Base-by-base conservation (phyloP, 2,888 invertebrate genomes). In the Spisula solida region DNA sequence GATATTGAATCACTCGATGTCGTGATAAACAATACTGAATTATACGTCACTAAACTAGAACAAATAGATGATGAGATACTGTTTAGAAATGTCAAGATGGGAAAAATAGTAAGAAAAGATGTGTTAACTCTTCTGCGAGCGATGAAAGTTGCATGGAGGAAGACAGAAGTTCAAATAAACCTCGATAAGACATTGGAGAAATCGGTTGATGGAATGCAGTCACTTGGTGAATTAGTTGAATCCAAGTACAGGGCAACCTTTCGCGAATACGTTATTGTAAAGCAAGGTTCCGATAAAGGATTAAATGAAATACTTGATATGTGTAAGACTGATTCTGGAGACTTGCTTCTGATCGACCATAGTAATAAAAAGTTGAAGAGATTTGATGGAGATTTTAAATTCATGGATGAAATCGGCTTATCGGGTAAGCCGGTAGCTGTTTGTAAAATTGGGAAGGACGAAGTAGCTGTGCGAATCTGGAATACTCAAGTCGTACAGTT, bases 21-120 rank as follows among this genome's bases (percentile, higher is more conserved):
- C 41, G 82, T 82, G 10, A 82, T 82, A n/a, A 51, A 66, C 34
- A 25, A 60, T 47, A 66, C 82, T 2, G 66, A 55, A 29, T 41
- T 47, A 47, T 34, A 41, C 1, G 20, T 82, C 16, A 56, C 16
- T 1, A 82, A 82, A 8, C 66, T 82, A n/a, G 60, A 60, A 14
- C 47, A 25, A 41, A 41, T n/a, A 25, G 66, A 82, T 66, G 82
- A 82, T 82, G 60, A 60, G 20, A 10, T 41, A 6, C 66, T 82
- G 41, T 82, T 82, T 66, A 60, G 55, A 20, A 66, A 82, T 41
- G 82, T 82, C 41, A 82, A 82, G 41, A 66, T 66, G 14, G 34
- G 66, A 66, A 66, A 82, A 41, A 82, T 47, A 47, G 66, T 66
- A 20, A 66, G 41, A 16, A 82, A 82, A 47, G 82, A 82, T 41